Evolutionary conservation across 2,888 invertebrate genomes (phyloP).

Genomic region (Caenorhabditis imperialis): DNA sequence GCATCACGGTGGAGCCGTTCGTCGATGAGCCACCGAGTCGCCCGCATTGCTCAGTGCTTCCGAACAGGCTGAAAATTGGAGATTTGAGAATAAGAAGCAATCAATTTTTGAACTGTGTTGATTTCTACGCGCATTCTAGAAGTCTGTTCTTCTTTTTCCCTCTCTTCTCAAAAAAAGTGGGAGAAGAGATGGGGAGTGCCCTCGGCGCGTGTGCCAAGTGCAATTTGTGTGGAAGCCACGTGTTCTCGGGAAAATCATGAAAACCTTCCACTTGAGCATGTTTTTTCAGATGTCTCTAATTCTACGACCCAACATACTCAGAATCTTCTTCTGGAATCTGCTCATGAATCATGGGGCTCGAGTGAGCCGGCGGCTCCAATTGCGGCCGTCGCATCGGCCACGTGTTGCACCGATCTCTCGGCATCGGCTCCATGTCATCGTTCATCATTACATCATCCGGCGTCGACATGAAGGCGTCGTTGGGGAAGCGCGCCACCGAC

Average conservation of each 20-base stretch:
- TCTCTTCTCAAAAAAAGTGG: conserved; percentile 5
- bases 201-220: conserved; percentile 31
- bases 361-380: conserved; percentile 43
- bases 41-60: conserved; percentile 62
- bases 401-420: conserved; percentile 88
- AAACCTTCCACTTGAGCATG: no score
- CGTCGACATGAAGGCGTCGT: conserved; percentile 39
- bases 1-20: conserved; percentile 50
- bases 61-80: conserved; percentile 60
- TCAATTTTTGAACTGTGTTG: no score
- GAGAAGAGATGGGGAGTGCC: conserved; percentile 14
- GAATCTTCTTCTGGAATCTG: conserved; percentile 74
- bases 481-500: conserved; percentile 32
- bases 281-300: neutral
- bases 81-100: no score
- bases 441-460: conserved; percentile 32
- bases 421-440: conserved; percentile 68
- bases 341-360: conserved; percentile 72
- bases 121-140: no score
- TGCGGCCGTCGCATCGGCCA: conserved; percentile 87
- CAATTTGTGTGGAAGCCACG: conserved; percentile 24
- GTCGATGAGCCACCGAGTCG: conserved; percentile 59
- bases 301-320: conserved; percentile 39
- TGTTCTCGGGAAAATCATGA: conserved; percentile 1
- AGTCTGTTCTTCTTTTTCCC: conserved; percentile 3